Evolutionary conservation across 2,888 invertebrate genomes (phyloP).

Genomic region (Drosophila macrospina): DNA sequence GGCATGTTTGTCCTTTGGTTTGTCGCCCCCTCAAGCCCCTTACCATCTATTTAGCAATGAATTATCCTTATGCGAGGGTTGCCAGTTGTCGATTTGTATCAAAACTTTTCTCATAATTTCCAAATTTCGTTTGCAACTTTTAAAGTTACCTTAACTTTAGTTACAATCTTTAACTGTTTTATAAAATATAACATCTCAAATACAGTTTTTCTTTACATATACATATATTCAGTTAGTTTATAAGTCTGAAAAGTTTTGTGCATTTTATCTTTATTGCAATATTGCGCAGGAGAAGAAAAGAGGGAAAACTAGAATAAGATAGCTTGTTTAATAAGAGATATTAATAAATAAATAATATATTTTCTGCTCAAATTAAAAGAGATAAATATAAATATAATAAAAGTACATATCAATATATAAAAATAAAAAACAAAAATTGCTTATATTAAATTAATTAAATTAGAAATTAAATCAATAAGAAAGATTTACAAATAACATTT

Average conservation of each 20-base stretch:
- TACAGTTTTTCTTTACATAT: not conserved
- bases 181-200: slow-evolving; percentile 3
- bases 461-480: too few species aligned
- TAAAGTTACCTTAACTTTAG: slow-evolving; percentile 22
- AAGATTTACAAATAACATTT: too few species aligned
- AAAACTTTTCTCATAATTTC: slow-evolving; percentile 28
- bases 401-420: too few species aligned
- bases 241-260: slow-evolving; percentile 20
- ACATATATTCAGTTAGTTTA: slow-evolving; percentile 4
- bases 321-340: too few species aligned
- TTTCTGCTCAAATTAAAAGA: not conserved
- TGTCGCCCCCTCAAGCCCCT: slow-evolving; percentile 17
- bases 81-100: slow-evolving; percentile 27
- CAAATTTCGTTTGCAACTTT: slow-evolving; percentile 16
- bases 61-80: slow-evolving; percentile 52
- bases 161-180: slow-evolving; percentile 19
- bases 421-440: too few species aligned
- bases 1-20: slow-evolving; percentile 73
- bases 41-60: slow-evolving; percentile 35
- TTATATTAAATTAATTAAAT: too few species aligned
- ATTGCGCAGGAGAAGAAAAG: not conserved
- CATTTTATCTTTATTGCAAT: slow-evolving; percentile 16
- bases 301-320: not conserved
- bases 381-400: too few species aligned
- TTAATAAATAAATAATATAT: not conserved